phyloP scores from a whole-genome alignment of 2,113 vertebrate genomes.

The Aix galericulata region DNA sequence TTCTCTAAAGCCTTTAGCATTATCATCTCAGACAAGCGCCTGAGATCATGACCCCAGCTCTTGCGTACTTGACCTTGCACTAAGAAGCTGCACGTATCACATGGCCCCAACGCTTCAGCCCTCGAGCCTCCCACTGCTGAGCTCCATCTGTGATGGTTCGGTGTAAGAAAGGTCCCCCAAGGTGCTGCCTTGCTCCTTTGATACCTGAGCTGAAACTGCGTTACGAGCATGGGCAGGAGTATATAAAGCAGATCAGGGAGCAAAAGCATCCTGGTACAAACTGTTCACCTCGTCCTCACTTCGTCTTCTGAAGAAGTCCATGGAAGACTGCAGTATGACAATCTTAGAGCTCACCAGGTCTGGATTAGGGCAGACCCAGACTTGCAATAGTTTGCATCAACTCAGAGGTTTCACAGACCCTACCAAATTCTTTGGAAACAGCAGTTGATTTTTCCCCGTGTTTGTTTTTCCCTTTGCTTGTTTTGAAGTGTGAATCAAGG shows the following conservation, averaged over 20 bases:
- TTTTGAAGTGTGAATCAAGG: not conserved
- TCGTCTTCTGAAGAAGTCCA: not conserved
- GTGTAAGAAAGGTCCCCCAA: fast-evolving
- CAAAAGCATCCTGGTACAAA: not conserved
- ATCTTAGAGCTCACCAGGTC: not conserved
- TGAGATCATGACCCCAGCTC: not conserved
- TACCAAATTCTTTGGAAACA: not conserved
- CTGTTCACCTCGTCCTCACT: not conserved
- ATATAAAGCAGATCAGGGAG: not conserved
- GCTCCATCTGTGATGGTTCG: not conserved
- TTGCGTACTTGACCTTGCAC: not conserved
- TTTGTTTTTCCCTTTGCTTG: conserved; percentile 12
- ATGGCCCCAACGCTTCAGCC: too few relatives aligned
- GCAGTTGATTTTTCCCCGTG: not conserved
- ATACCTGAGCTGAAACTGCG: not conserved
- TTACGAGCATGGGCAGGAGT: not conserved
- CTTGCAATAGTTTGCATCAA: not conserved
- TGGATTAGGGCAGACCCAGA: not conserved
- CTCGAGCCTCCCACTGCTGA: not conserved
- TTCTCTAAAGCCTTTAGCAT: not conserved
- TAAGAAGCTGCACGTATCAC: not conserved
- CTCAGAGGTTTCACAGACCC: not conserved
- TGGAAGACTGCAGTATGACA: not conserved
- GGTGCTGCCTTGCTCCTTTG: not conserved
- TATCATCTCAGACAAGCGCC: not conserved